These are phyloP conservation scores for Formica selysi DNA, from an alignment of 1,140 invertebrate species.

Conservation along the genomic window DNA sequence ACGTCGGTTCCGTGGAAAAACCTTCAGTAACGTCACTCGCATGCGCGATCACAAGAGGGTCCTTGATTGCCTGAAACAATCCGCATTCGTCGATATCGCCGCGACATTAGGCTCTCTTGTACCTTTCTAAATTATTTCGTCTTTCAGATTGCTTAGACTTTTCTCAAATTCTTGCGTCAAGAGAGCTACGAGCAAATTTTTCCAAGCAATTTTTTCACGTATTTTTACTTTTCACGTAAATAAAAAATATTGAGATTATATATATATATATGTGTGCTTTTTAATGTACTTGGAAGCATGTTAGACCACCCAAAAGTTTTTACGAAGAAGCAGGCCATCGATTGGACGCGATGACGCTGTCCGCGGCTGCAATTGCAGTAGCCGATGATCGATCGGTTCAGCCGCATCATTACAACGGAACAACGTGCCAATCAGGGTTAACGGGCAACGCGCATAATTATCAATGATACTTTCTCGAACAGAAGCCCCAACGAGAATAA, in stretches of 20 bases:
- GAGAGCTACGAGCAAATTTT: background rate
- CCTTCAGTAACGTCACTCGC: conserved; percentile 59
- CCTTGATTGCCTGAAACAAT: conserved; percentile 59
- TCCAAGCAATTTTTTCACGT: too few species aligned
- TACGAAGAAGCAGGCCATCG: conserved; percentile 16
- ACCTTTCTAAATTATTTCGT: conserved; percentile 12
- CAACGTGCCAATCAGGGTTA: conserved; percentile 69
- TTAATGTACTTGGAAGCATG: background rate
- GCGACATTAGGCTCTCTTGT: background rate
- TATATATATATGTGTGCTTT: background rate
- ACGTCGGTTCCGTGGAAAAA: conserved; percentile 63
- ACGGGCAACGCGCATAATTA: conserved; percentile 65
- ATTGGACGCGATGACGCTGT: conserved; percentile 28
- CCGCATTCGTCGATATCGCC: background rate
- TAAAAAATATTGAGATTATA: background rate
- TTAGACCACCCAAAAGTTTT: conserved; percentile 23
- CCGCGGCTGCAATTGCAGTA: conserved; percentile 60
- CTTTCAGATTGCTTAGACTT: background rate
- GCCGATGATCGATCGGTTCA: conserved; percentile 59
- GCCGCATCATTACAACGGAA: conserved; percentile 67
- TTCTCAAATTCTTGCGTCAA: background rate
- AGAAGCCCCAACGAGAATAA: conserved; percentile 53
- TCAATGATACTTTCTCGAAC: conserved; percentile 61
- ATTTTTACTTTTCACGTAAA: background rate
- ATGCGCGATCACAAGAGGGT: conserved; percentile 55